These are phyloP conservation scores for Notamacropus eugenii DNA, from an alignment of 2,797 vertebrate genomes.

Conservation along the genomic window DNA sequence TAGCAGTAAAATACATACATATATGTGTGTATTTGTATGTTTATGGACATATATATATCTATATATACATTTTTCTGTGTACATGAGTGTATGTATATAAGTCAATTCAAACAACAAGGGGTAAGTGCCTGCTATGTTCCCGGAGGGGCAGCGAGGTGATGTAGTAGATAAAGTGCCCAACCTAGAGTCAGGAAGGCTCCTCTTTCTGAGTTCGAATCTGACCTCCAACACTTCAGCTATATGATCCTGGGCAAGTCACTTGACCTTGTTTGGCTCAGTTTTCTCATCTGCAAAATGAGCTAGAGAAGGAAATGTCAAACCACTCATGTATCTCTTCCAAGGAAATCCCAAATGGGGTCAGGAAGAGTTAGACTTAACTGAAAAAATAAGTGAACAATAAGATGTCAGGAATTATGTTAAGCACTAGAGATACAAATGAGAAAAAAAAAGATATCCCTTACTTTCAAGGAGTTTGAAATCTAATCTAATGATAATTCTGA, in stretches of 20 bases:
- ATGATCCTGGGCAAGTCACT: background rate
- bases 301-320: background rate
- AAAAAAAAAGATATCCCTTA: background rate
- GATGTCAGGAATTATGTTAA: background rate
- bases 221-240: background rate
- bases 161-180: background rate
- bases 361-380: background rate
- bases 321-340: background rate
- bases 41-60: background rate
- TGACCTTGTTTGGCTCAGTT: background rate
- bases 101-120: background rate
- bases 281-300: background rate
- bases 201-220: background rate
- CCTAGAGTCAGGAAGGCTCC: background rate
- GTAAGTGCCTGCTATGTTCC: background rate
- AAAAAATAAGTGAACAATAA: background rate
- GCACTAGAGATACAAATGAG: background rate
- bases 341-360: background rate
- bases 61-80: no score
- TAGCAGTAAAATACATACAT: background rate
- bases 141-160: background rate
- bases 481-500: background rate
- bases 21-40: background rate
- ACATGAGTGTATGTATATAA: background rate
- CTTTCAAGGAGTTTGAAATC: background rate